Conservation (phyloP, 2,888 invertebrate species). For the Diarsia rubi region DNA sequence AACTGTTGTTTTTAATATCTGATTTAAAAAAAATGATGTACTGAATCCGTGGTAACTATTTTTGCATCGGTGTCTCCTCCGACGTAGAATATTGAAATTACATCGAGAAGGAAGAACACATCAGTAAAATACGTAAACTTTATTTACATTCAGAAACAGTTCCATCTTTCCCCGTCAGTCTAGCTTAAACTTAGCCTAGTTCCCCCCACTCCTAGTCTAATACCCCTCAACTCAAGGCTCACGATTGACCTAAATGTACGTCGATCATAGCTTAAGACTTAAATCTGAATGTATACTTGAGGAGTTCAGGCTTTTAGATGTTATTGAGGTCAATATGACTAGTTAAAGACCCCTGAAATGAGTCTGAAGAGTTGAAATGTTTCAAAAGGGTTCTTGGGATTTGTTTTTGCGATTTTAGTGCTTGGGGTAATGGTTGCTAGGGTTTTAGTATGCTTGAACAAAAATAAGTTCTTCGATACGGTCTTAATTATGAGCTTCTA, state of each 20-base stretch:
- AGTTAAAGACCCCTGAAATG: neutral
- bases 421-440: neutral
- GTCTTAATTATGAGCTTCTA: neutral
- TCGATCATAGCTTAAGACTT: conserved; percentile 35
- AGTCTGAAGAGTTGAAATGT: neutral
- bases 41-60: too few species aligned
- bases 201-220: conserved; percentile 31
- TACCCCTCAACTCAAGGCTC: conserved; percentile 33
- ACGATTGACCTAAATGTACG: conserved; percentile 54
- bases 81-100: too few species aligned
- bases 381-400: neutral
- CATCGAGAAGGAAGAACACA: too few species aligned
- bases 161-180: neutral
- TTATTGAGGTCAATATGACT: conserved; percentile 48
- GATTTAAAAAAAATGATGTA: too few species aligned
- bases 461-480: neutral
- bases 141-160: neutral
- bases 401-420: neutral
- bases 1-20: too few species aligned
- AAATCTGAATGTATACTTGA: conserved; percentile 18
- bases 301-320: conserved; percentile 5
- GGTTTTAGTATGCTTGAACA: neutral
- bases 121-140: too few species aligned
- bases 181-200: conserved; percentile 36
- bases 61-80: too few species aligned